These are phyloP conservation scores for Oceanodroma tethys DNA, from an alignment of 2,113 vertebrate genomes.

Conservation along the genomic window DNA sequence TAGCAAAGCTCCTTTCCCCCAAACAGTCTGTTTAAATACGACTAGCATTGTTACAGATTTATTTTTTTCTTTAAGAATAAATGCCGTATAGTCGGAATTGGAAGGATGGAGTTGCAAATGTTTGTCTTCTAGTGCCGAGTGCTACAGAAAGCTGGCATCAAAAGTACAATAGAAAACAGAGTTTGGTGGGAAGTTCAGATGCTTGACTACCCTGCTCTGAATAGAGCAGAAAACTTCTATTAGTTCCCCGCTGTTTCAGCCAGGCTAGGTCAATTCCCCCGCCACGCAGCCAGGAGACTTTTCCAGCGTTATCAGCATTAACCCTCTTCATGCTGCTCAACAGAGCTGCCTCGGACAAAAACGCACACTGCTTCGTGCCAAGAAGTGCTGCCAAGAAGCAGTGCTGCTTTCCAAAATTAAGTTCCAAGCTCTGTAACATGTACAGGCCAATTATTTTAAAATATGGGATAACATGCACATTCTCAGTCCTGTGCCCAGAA, in stretches of 20 bases:
- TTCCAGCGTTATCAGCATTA: constrained; percentile 36
- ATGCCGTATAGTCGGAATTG: background rate
- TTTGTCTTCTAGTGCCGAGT: constrained; percentile 6
- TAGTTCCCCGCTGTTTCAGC: constrained; percentile 60
- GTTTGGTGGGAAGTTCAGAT: constrained; percentile 64
- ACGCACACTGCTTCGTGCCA: background rate
- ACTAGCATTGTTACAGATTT: background rate
- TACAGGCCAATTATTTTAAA: background rate
- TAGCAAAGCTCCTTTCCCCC: background rate
- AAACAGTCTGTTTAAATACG: background rate
- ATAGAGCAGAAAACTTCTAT: constrained; percentile 57
- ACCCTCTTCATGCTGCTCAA: background rate
- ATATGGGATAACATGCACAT: background rate
- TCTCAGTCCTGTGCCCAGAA: background rate
- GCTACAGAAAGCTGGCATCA: constrained; percentile 35
- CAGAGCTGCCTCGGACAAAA: background rate
- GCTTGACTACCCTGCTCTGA: constrained; percentile 47
- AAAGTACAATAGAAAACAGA: constrained; percentile 60
- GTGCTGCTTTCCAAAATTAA: background rate
- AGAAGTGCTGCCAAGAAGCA: background rate
- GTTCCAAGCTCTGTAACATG: background rate
- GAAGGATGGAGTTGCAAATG: background rate
- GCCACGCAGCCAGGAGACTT: constrained; percentile 25
- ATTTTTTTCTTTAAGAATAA: background rate
- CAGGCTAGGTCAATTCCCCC: constrained; percentile 31